phyloP scores from a whole-genome alignment of 1,140 invertebrate species.

The Maconellicoccus hirsutus region DNA sequence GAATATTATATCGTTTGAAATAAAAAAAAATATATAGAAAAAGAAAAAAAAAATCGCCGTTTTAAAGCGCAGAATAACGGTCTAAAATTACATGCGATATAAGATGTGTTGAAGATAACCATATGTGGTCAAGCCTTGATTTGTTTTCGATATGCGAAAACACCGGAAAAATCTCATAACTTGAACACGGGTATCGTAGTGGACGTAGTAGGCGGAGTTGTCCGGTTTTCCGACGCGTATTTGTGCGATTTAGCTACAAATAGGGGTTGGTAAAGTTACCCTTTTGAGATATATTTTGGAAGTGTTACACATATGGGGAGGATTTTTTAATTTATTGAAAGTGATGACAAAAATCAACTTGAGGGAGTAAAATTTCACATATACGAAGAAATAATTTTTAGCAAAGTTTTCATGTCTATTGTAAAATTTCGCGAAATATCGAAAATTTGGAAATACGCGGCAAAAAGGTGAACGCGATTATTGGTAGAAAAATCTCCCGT shows the following conservation, averaged over 20 bases:
- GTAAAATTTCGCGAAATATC: too few species aligned
- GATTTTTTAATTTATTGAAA: too few species aligned
- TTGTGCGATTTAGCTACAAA: too few species aligned
- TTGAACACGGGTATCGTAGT: slow-evolving; percentile 7
- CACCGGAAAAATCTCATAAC: slow-evolving; percentile 19
- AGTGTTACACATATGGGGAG: too few species aligned
- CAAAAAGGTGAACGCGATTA: too few species aligned
- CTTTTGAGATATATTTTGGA: too few species aligned
- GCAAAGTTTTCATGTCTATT: too few species aligned
- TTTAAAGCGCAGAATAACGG: slow-evolving; percentile 15
- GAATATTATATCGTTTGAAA: not conserved
- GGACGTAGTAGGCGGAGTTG: not conserved
- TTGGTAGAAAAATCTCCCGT: not conserved
- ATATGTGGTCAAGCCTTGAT: slow-evolving; percentile 20
- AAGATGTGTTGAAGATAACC: slow-evolving; percentile 14
- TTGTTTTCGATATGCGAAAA: slow-evolving; percentile 21
- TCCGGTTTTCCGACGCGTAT: not conserved
- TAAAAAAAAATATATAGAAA: not conserved
- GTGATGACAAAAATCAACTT: too few species aligned
- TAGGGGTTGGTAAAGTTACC: too few species aligned
- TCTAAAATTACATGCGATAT: slow-evolving; percentile 12
- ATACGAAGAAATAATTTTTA: too few species aligned
- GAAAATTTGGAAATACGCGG: too few species aligned
- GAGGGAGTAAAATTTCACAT: too few species aligned
- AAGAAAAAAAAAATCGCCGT: not conserved